Base-by-base conservation (phyloP, 2,888 invertebrate genomes). In the Halictus quadricinctus region DNA sequence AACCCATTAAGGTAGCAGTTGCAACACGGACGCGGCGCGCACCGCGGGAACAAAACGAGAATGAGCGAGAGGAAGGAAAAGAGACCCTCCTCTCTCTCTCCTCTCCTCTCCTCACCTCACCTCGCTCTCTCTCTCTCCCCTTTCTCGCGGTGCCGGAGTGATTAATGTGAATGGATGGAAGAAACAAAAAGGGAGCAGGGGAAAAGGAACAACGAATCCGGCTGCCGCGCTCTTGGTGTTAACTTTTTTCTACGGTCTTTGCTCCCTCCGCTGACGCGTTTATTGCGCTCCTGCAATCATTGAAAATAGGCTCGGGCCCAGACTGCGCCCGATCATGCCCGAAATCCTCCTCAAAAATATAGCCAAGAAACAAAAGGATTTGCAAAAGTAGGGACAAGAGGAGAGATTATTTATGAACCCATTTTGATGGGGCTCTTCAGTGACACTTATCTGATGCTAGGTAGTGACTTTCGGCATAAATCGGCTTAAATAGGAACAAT, bases 1-100 rank as follows among this genome's bases (percentile, higher is more conserved):
- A 86, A 88, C 86, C 88, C 87, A 87, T 88, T 90, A 87, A 90
- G 85, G 83, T 87, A 82, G 88, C 90, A 84, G 87, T 87, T 89
- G 88, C 88, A 89, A 80, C 78, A 81, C 78, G 79, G 72, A 79
- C 77, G 48, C 79, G 60, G 50, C 46, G 69, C 70, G 54, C 78
- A 72, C 72, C 74, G 76, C 76, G 74, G 69, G 81, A 88, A 88
- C 85, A 87, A 89, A 88, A 85, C 81, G 88, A 83, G 82, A 85
- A 81, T 43, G 73, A 29, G 82, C 15, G 50, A 79, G 69, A 80
- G 80, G 83, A 75, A 79, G 36, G 80, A 74, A 72, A 79, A 76
- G 70, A 80, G 70, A 80, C 69, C 70, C 70, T 41, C 50, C 69
- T 8, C 36, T n/a, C 29, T 36, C 54, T 15, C 29, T 13, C 29